Evolutionary conservation across 2,797 vertebrate genomes (phyloP).

Genomic region (Carcharodon carcharias): DNA sequence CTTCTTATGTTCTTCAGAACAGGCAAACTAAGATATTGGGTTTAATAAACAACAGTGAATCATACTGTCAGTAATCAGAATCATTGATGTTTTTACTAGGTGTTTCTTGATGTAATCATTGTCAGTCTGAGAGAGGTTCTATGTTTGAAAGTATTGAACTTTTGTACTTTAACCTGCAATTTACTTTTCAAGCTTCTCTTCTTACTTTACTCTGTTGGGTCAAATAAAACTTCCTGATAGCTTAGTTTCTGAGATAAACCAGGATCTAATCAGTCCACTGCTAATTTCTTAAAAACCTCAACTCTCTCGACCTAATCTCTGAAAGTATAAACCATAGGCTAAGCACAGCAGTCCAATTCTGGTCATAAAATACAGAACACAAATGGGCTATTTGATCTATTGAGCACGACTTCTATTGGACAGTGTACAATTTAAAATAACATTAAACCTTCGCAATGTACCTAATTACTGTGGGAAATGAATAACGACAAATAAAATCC

Average conservation of each 20-base stretch:
- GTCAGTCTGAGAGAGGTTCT: background rate
- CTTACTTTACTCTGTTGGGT: background rate
- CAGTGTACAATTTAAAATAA: background rate
- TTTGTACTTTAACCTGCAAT: conserved; percentile 27
- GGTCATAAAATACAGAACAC: conserved; percentile 11
- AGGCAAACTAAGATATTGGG: background rate
- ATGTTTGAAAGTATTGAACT: conserved; percentile 1
- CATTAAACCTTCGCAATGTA: background rate
- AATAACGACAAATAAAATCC: background rate
- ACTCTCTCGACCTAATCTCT: background rate
- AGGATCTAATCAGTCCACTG: background rate
- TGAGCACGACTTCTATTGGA: background rate
- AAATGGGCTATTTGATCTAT: conserved; percentile 7
- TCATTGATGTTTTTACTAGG: background rate
- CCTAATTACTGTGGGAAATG: conserved; percentile 5
- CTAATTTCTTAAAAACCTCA: background rate
- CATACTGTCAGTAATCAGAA: conserved; percentile 1
- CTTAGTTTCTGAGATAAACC: background rate
- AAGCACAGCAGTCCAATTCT: background rate
- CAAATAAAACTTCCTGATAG: background rate
- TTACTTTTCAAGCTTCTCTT: conserved; percentile 23
- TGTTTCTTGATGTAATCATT: conserved; percentile 20
- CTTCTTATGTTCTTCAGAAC: background rate
- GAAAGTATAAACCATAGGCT: background rate
- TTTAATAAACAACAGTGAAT: background rate